These are phyloP conservation scores for Geotrypetes seraphini DNA, from an alignment of 2,797 vertebrate genomes.

Conservation along the genomic window DNA sequence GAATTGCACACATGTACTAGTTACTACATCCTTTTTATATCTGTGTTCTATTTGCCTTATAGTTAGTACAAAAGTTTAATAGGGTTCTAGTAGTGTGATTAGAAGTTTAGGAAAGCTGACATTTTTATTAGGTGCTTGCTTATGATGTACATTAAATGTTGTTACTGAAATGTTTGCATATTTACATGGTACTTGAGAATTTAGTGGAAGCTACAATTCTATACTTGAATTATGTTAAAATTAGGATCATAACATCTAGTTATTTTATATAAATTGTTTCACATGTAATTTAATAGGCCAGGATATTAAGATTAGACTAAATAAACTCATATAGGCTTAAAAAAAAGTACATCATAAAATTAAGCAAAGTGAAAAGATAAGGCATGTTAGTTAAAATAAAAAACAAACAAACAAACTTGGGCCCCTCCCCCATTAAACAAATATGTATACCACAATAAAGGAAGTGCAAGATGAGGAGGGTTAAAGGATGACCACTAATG, in stretches of 20 bases:
- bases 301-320: no score
- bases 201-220: background rate
- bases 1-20: conserved; percentile 86
- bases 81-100: conserved; percentile 36
- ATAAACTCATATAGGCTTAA: no score
- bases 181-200: background rate
- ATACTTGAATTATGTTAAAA: background rate
- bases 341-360: conserved; percentile 50
- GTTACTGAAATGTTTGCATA: background rate
- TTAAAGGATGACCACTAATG: no score
- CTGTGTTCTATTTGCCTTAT: conserved; percentile 51
- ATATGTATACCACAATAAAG: no score
- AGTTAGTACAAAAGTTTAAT: conserved; percentile 48
- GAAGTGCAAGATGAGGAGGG: no score
- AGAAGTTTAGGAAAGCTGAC: conserved; percentile 33
- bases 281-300: no score
- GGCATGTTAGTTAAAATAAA: conserved; percentile 15
- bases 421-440: no score
- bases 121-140: conserved; percentile 31
- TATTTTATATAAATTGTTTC: no score
- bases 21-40: conserved; percentile 68
- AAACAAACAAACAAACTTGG: no score
- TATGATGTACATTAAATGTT: conserved; percentile 38
- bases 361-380: conserved; percentile 27
- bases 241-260: no score